Conservation (phyloP, 2,888 invertebrate genomes). For the Euplexia lucipara region DNA sequence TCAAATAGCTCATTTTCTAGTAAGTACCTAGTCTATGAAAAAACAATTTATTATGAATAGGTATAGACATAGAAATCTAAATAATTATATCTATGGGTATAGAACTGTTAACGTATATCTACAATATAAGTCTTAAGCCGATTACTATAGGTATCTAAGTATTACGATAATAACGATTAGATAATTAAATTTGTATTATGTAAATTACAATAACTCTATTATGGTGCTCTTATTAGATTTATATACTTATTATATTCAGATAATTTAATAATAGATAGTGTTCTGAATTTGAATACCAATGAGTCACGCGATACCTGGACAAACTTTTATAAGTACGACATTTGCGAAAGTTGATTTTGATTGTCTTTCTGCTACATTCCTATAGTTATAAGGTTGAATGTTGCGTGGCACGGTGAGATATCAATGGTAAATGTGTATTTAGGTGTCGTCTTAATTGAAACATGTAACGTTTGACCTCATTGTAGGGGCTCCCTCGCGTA, state of each 20-base stretch:
- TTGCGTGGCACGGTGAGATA: conserved; percentile 28
- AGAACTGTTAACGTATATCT: conserved; percentile 1
- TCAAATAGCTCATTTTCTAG: no score
- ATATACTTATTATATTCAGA: conserved; percentile 43
- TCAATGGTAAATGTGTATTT: conserved; percentile 42
- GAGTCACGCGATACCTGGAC: conserved; percentile 72
- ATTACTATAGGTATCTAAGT: neutral
- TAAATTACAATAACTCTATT: conserved; percentile 11
- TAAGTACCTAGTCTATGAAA: no score
- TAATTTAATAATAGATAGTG: conserved; percentile 58
- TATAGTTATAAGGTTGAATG: conserved; percentile 41
- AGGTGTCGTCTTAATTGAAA: conserved; percentile 76
- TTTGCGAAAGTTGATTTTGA: conserved; percentile 26
- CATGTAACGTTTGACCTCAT: conserved; percentile 83
- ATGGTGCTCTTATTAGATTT: conserved; percentile 19
- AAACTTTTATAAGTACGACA: conserved; percentile 32
- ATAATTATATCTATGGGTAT: conserved; percentile 11
- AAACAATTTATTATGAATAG: no score
- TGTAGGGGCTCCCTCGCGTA: conserved; percentile 69
- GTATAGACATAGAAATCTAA: no score
- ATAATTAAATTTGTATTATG: neutral
- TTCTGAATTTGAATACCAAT: conserved; percentile 66
- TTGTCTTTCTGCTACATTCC: conserved; percentile 1
- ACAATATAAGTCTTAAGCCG: neutral
- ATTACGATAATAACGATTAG: conserved; percentile 7